Evolutionary conservation across 1,140 invertebrate species (phyloP).

Genomic region (Chelonus insularis): DNA sequence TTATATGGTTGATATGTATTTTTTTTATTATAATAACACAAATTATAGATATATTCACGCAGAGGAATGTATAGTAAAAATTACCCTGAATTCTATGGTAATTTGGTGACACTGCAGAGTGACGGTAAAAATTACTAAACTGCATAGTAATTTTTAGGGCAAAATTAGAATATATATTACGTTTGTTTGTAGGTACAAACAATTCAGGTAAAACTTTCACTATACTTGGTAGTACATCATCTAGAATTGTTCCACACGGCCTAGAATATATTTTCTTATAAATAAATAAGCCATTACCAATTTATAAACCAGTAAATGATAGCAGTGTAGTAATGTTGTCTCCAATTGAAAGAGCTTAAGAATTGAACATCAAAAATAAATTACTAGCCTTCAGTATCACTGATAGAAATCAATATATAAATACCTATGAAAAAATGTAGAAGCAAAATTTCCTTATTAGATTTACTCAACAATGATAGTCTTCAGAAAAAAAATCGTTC

Average conservation of each 20-base stretch:
- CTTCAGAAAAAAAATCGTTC: conserved; percentile 55
- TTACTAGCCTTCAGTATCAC: conserved; percentile 43
- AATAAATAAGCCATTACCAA: conserved; percentile 40
- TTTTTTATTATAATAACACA: no score
- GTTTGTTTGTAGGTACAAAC: conserved; percentile 59
- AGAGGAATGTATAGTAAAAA: no score
- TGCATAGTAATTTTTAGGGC: no score
- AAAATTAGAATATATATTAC: no score
- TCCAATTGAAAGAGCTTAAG: conserved; percentile 43
- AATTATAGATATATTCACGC: no score
- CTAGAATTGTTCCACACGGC: conserved; percentile 79
- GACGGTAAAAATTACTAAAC: no score
- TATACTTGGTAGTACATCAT: conserved; percentile 71
- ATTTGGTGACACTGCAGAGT: no score
- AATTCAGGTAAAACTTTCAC: conserved; percentile 90
- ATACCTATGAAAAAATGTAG: conserved; percentile 57
- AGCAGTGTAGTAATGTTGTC: conserved; percentile 55
- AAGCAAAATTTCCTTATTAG: conserved; percentile 84
- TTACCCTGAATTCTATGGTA: no score
- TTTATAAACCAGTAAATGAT: conserved; percentile 60
- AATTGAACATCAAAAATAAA: conserved; percentile 53
- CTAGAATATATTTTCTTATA: conserved; percentile 76
- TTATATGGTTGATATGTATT: no score
- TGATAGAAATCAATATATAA: conserved; percentile 52
- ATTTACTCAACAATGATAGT: conserved; percentile 70